phyloP scores from a whole-genome alignment of 2,113 vertebrate genomes.

The Psephotus haematonotus region DNA sequence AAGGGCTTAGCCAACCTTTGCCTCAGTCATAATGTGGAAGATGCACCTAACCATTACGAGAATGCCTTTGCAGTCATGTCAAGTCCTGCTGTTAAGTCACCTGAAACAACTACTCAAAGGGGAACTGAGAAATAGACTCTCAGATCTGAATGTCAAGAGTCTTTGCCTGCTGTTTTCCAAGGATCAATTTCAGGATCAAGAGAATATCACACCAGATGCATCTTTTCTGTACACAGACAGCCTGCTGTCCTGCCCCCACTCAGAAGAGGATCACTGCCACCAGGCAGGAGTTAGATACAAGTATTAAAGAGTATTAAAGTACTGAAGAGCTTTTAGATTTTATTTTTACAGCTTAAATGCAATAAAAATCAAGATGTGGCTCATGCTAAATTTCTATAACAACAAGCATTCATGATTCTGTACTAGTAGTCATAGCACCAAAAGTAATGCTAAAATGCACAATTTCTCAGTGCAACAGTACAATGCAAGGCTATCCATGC shows the following conservation, averaged over 20 bases:
- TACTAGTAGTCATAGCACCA: not conserved
- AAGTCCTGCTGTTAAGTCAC: not conserved
- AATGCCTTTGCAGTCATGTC: not conserved
- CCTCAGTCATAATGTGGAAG: not conserved
- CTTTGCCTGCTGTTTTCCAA: not conserved
- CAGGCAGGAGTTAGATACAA: not conserved
- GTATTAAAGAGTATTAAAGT: not conserved
- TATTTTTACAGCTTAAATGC: not conserved
- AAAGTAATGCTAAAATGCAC: not conserved
- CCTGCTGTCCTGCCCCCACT: not conserved
- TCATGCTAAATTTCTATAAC: not conserved
- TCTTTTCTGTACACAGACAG: not conserved
- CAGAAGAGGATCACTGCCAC: not conserved
- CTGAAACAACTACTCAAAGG: not conserved
- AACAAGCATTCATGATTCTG: not conserved
- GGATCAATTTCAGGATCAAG: not conserved
- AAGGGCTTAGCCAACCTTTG: not conserved
- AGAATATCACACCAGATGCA: not conserved
- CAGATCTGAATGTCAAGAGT: not conserved
- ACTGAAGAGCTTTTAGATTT: not conserved
- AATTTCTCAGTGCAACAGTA: not conserved
- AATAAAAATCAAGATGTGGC: not conserved
- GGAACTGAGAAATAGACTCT: not conserved
- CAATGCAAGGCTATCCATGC: not conserved
- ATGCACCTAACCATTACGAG: accelerated